phyloP scores from a whole-genome alignment of 2,888 invertebrate species.

The Mystacides longicornis region DNA sequence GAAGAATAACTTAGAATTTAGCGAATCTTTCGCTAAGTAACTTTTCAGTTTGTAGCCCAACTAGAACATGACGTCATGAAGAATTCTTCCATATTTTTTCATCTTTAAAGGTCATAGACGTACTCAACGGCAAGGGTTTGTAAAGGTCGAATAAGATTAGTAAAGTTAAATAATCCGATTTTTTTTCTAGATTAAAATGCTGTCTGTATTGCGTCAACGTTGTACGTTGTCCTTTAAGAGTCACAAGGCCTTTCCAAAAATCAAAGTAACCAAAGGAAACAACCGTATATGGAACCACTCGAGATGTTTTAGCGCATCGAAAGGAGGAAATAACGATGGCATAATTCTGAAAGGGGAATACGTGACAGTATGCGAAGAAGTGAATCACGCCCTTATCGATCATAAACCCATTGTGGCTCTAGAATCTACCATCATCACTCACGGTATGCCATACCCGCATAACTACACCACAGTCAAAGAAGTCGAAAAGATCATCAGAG shows the following conservation, averaged over 20 bases:
- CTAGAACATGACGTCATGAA: too few species aligned
- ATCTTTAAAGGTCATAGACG: too few species aligned
- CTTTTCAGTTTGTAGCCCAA: too few species aligned
- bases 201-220: neutral
- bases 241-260: neutral
- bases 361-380: conserved; percentile 48
- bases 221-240: neutral
- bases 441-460: conserved; percentile 93
- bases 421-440: conserved; percentile 96
- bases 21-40: too few species aligned
- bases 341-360: neutral
- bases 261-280: neutral
- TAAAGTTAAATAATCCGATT: too few species aligned
- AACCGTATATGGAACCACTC: neutral
- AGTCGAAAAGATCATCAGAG: conserved; percentile 71
- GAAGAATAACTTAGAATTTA: too few species aligned
- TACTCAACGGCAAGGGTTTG: too few species aligned
- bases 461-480: conserved; percentile 79
- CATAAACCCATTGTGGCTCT: conserved; percentile 80
- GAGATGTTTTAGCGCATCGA: neutral
- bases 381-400: conserved; percentile 55
- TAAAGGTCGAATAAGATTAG: too few species aligned
- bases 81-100: too few species aligned
- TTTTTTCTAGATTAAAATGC: conserved; percentile 1
- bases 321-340: neutral